Base-by-base conservation (phyloP, 2,797 vertebrate species). In the Alcedo quadribrachys region DNA sequence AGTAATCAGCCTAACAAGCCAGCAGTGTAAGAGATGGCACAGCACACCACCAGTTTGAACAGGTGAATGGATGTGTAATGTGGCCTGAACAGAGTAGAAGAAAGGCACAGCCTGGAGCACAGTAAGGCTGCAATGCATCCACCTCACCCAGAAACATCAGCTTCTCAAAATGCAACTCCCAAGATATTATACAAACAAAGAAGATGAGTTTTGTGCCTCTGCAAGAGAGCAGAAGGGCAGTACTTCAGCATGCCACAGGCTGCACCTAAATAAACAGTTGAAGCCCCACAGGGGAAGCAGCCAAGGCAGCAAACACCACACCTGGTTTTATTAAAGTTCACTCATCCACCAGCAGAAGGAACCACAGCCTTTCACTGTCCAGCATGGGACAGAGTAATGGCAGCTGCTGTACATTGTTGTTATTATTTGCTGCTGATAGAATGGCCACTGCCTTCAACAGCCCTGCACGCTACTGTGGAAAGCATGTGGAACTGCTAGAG, bases 101-200 rank as follows among this genome's bases (percentile, higher is more conserved):
- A 69, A 42, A 22, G 20, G 37, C 61, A 83, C 40, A 75, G 35
- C n/a, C 25, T 28, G 50, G 5, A 42, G 40, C 1, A 2, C 4
- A 3, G 25, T 55, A 42, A 32, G 10, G 55, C 43, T 53, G 16
- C 1, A 6, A 33, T 60, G 40, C 65, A 57, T 20, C 33, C 35
- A 33, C 33, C 68, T 45, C 43, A 50, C 48, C 45, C 4, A 0
- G 0, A n/a, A 25, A 6, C 0, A 46, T 8, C 46, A 58, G 40
- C 17, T 68, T 19, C 71, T 68, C 73, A 11, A 70, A 80, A 70
- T 3, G 21, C 51, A 89, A 37, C 33, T 68, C 53, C 30, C 27
- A 51, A 83, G 74, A 51, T 6, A 60, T 6, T 8, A 32, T 15
- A 48, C 9, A 32, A 50, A 4, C n/a, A 5, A 32, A n/a, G 32